Base-by-base conservation (phyloP, 2,113 vertebrate genomes). In the Xerus inauris region DNA sequence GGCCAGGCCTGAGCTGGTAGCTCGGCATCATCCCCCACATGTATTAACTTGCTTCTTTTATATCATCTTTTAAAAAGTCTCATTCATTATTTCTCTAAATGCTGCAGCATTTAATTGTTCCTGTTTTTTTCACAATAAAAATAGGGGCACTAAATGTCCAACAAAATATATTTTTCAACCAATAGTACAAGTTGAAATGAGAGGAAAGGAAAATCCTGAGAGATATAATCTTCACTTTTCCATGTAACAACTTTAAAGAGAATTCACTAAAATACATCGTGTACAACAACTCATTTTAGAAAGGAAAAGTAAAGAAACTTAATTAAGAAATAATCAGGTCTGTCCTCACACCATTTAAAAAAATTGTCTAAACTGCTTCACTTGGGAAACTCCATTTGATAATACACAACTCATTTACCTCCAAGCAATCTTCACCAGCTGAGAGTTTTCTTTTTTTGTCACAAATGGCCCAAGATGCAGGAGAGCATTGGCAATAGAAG, bases 321-420 rank as follows among this genome's bases (percentile, higher is more conserved):
- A 89, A 40, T 47, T 35, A 80, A 57, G 16, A 93, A 73, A 64
- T 32, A 69, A 76, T 81, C 20, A 42, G 3, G 47, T 89, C 49
- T 62, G 77, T 77, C 20, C 8, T 54, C 35, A 82, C 3, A 54
- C 4, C 42, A 89, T 49, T 54, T 89, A 65, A 54, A 38, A 51
- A 35, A 75, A 81, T 84, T 62, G 28, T 65, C 57, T 86, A 38
- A 81, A n/a, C 40, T 32, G 71, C 64, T 76, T 32, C 20, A 87
- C 16, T 42, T 81, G 9, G 28, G 32, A 71, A 62, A 86, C 11
- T 67, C 40, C 24, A 85, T 12, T 89, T 86, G 20, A 38, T 65
- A 86, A 75, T 89, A 81, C 57, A 81, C 20, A 77, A 90, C 3
- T 86, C n/a, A 94, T 35, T 75, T 76, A 82, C 64, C 19, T 82